A percentile compares a stretch with the other conserved stretches of the same genome.
phyloP scores from a whole-genome alignment of 2,113 vertebrate genomes.

The Bubalus kerabau region DNA sequence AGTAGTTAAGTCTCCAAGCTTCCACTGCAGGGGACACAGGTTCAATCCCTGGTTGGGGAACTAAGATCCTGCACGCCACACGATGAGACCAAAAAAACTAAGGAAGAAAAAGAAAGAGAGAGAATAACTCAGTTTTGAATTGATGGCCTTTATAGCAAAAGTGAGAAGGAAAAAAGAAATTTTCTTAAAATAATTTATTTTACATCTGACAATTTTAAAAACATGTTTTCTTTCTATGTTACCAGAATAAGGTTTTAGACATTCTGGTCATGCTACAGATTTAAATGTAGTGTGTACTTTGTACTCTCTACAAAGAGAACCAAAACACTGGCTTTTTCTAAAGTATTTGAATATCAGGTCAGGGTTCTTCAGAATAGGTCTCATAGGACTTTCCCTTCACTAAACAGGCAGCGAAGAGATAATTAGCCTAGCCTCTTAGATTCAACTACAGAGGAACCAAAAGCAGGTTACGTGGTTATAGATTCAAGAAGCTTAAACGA shows the following conservation, averaged over 20 bases:
- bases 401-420: neutral
- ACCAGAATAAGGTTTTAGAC: neutral
- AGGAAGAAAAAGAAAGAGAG: neutral
- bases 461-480: conserved; percentile 15
- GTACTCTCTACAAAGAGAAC: conserved; percentile 12
- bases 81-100: neutral
- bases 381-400: conserved; percentile 12
- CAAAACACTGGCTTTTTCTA: conserved; percentile 2
- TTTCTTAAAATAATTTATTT: neutral
- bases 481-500: neutral
- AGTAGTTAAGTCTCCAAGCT: neutral
- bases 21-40: neutral
- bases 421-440: conserved; percentile 27
- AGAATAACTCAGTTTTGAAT: neutral
- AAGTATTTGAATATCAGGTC: conserved; percentile 47
- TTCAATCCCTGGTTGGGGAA: neutral
- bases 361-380: conserved; percentile 35
- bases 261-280: neutral
- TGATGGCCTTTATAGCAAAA: neutral
- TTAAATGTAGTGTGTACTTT: neutral
- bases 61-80: neutral
- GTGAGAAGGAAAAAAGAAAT: neutral
- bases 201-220: neutral
- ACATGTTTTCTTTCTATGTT: conserved; percentile 3
- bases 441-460: neutral